Conservation (phyloP, 2,797 vertebrate species). For the Tachyglossus aculeatus region DNA sequence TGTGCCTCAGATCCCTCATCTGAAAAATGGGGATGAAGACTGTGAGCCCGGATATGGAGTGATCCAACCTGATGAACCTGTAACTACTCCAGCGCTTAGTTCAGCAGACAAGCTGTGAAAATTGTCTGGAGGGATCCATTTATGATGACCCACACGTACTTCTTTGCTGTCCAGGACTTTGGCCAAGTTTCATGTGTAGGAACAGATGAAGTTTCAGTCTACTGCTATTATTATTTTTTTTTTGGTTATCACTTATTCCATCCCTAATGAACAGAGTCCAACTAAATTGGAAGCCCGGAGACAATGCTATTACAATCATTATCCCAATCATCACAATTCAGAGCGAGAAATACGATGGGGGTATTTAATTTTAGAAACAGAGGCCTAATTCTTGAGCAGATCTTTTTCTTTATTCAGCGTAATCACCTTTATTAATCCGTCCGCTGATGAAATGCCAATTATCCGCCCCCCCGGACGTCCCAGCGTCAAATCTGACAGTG, state of each 20-base stretch:
- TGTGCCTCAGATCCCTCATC: too few relatives aligned
- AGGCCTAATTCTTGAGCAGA: fast-evolving
- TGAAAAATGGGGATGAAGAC: too few relatives aligned
- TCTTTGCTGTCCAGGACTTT: too few relatives aligned
- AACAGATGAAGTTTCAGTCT: too few relatives aligned
- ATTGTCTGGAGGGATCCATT: too few relatives aligned
- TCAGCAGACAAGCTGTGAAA: too few relatives aligned
- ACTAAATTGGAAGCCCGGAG: background rate
- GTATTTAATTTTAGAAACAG: slow-evolving; percentile 11
- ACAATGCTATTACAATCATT: background rate
- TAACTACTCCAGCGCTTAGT: too few relatives aligned
- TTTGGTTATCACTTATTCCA: background rate
- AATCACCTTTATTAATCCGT: background rate
- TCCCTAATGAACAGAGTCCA: background rate
- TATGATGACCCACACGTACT: too few relatives aligned
- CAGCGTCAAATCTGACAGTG: background rate
- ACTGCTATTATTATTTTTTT: background rate
- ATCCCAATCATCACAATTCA: background rate
- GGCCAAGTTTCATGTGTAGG: too few relatives aligned
- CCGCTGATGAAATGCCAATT: background rate
- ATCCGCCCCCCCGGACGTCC: background rate
- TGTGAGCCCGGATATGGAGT: too few relatives aligned
- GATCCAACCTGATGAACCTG: too few relatives aligned
- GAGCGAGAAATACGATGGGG: background rate
- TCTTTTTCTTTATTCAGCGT: background rate